Evolutionary conservation across 1,140 invertebrate genomes (phyloP), one percentile per base, ranked within the genome.

Genomic region (Aphelinus certus): DNA sequence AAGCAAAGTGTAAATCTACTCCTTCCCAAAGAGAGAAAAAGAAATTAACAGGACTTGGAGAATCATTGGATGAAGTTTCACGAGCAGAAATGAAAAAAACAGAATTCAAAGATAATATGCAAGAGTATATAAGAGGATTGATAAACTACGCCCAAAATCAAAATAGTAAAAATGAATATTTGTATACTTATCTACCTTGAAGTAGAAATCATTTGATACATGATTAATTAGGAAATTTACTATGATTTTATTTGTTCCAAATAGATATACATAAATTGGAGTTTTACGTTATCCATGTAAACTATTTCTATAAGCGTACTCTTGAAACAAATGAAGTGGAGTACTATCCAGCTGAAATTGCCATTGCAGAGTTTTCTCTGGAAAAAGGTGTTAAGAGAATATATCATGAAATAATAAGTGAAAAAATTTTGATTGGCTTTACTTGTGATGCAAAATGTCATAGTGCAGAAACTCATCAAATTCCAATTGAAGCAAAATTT

Each of bases 401-500:
- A 2, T 90, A 90, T 76, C 89, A 91, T 81, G 81, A 83, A 76
- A 80, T 90, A 7, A 81, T 92, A 0, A 88, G 88, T 69, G 87
- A 88, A 55, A 62, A 79, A 3, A 87, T 90, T 63, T 88, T 87
- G 46, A 53, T 89, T 0, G 91, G 91, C 0, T 92, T 89, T 75
- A 84, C 83, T 0, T 83, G 82, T 43, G 86, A 88, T 55, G 88
- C 90, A 0, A 84, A 88, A 63, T 78, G 85, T 4, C 83, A 84
- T 4, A 86, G 88, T n/a, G 73, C 87, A 46, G 80, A 87, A 2
- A 86, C 86, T 0, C 91, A 91, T 71, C 81, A 89, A 45, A 83
- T 91, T 9, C 85, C 88, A 69, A 80, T 84, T 2, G 83, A 89
- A 45, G 9, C 82, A n/a, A 1, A 42, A 5, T 73, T 70, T 3